Conservation (phyloP, 2,113 vertebrate genomes). For the Ceyx cyanopectus region DNA sequence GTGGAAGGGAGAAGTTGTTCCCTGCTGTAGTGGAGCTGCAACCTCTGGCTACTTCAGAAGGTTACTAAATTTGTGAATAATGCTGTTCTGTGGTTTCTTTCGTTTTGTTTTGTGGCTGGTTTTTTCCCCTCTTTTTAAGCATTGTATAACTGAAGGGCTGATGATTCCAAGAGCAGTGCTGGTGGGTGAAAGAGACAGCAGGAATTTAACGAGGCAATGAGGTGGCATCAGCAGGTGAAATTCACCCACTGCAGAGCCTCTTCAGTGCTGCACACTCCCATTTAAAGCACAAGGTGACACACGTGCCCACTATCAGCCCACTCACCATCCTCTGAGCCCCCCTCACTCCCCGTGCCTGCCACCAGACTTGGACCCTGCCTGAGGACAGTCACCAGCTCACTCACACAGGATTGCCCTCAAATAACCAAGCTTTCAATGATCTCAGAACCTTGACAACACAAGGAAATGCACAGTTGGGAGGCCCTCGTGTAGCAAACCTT, state of each 20-base stretch:
- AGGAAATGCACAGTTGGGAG: neutral
- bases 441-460: neutral
- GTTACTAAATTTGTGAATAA: neutral
- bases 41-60: neutral
- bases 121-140: neutral
- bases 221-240: conserved; percentile 42
- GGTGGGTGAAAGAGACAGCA: conserved; percentile 32
- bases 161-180: neutral
- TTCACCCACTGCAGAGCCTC: neutral
- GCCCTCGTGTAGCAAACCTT: fast-evolving
- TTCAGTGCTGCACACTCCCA: neutral
- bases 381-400: fast-evolving
- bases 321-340: neutral
- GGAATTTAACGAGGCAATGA: neutral
- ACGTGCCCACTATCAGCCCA: neutral
- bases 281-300: neutral
- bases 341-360: neutral
- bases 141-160: neutral
- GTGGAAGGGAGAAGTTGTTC: neutral
- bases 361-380: neutral
- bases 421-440: too few relatives aligned
- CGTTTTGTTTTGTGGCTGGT: neutral
- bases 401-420: neutral
- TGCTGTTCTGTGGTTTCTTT: neutral
- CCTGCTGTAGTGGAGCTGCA: neutral